Conservation (phyloP, 2,888 invertebrate genomes). For the Lasioglossum zephyrum region DNA sequence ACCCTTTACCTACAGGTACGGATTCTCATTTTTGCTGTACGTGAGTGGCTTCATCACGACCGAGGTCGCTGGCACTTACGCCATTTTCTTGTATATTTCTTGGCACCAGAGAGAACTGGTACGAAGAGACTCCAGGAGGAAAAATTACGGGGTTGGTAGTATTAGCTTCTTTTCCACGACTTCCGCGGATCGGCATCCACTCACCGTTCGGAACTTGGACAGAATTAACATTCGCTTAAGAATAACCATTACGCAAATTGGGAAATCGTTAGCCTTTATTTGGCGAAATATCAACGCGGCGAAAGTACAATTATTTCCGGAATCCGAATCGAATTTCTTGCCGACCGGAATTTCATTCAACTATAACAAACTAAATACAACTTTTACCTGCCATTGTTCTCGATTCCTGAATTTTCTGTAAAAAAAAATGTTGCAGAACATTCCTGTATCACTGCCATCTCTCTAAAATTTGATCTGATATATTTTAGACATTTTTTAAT, state of each 20-base stretch:
- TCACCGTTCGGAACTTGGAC: slow-evolving; percentile 17
- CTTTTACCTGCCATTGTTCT: background rate
- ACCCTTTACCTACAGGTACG: slow-evolving; percentile 93
- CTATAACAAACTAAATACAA: background rate
- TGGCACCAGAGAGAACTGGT: slow-evolving; percentile 90
- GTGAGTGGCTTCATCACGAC: slow-evolving; percentile 93
- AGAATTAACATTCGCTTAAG: slow-evolving; percentile 40
- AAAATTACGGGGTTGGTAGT: slow-evolving; percentile 79
- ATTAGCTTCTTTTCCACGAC: slow-evolving; percentile 58
- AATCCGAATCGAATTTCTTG: background rate
- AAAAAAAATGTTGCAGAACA: background rate
- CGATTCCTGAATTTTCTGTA: background rate
- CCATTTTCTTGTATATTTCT: slow-evolving; percentile 94
- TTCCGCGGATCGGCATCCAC: background rate
- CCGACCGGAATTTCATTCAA: background rate
- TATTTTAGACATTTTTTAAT: background rate
- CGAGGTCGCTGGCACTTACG: slow-evolving; percentile 93
- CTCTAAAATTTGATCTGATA: background rate
- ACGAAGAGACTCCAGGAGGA: slow-evolving; percentile 85
- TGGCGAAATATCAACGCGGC: slow-evolving; percentile 26
- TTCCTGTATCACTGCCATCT: background rate
- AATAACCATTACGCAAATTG: slow-evolving; percentile 21
- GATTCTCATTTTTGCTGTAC: slow-evolving; percentile 94
- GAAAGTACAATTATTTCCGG: background rate
- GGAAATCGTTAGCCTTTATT: slow-evolving; percentile 18